Base-by-base conservation (phyloP, 2,113 vertebrate genomes). In the Pungitius pungitius region DNA sequence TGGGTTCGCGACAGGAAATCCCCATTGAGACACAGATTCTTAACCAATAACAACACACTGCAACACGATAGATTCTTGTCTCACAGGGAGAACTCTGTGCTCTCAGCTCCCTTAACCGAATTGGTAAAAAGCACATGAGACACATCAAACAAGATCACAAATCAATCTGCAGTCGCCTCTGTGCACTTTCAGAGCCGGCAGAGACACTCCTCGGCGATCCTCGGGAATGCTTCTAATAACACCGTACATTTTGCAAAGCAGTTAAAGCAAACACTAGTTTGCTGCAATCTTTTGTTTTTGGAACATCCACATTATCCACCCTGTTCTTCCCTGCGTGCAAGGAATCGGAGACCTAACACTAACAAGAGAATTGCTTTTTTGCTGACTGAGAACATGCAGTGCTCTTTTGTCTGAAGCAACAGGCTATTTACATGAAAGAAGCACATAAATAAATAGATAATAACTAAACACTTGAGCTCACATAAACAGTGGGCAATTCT, bases 41-140 rank as follows among this genome's bases (percentile, higher is more conserved):
- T 30, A 39, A 69, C 18, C n/a, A 49, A 66, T 69, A 42, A 27
- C 43, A 73, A 64, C 47, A 65, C 40, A 6, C 30, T 30, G 56
- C 33, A 59, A 59, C 27, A 33, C 12, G 62, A 60, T 18, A 10
- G 22, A 47, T 70, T 75, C 24, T 54, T 39, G 51, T 52, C 10
- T 30, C 17, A 26, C 3, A 72, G 42, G 62, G 22, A 30, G 8
- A 33, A 33, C 40, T 30, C 18, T n/a, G 42, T 24, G 45, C 49
- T 85, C 71, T 69, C 51, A 68, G 75, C 69, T 71, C 52, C 10
- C 18, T 10, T 37, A 75, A 64, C 0, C 27, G 15, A 52, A 63
- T 18, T 26, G 62, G 68, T 54, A 42, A 56, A 69, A 74, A 33
- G 69, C 51, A 72, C 26, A 42, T 35, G 45, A 49, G 45, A 47